A percentile compares a stretch with the other conserved stretches of the same genome.
phyloP scores from a whole-genome alignment of 2,888 invertebrate species.

The Eupithecia subumbrata region DNA sequence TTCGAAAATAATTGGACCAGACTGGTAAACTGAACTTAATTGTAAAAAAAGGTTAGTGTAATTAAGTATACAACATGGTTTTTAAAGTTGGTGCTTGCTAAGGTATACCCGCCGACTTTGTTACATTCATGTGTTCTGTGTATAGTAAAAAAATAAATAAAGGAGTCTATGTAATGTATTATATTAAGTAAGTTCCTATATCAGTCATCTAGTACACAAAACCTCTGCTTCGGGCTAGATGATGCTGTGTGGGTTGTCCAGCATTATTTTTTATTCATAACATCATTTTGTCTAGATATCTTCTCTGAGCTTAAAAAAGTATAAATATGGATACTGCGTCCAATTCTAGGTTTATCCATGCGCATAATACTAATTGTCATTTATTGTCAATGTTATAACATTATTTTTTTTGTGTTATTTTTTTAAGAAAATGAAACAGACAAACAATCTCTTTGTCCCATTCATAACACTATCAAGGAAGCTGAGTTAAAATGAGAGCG shows the following conservation, averaged over 20 bases:
- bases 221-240: too few species aligned
- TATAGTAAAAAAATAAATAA: not conserved
- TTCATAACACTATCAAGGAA: not conserved
- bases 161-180: too few species aligned
- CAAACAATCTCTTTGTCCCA: not conserved
- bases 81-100: constrained; percentile 30
- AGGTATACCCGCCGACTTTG: not conserved
- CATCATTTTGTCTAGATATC: not conserved
- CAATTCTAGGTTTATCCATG: not conserved
- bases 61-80: constrained; percentile 41
- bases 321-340: not conserved
- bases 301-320: not conserved
- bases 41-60: constrained; percentile 45
- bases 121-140: not conserved
- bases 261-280: not conserved
- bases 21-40: not conserved
- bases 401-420: too few species aligned
- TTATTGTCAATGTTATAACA: too few species aligned
- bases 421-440: too few species aligned
- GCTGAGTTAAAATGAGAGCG: constrained; percentile 60
- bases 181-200: too few species aligned
- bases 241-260: too few species aligned
- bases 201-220: too few species aligned
- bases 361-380: too few species aligned
- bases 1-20: constrained; percentile 4